phyloP scores from a whole-genome alignment of 2,797 vertebrate genomes.

The Babyrousa celebensis region DNA sequence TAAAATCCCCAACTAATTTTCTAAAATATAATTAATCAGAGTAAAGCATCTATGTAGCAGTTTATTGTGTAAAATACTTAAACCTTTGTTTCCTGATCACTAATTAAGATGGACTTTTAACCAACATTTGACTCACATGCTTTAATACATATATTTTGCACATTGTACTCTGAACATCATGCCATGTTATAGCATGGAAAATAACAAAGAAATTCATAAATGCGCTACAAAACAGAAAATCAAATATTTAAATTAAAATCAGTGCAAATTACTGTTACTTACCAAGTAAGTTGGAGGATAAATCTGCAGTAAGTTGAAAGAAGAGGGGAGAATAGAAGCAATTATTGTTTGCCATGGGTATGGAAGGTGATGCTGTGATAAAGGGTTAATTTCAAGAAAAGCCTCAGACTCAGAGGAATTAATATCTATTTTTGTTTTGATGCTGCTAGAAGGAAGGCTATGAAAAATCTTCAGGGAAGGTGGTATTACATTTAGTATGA shows the following conservation, averaged over 20 bases:
- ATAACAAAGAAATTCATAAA: background rate
- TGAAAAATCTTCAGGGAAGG: background rate
- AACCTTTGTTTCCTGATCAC: background rate
- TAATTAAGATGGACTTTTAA: background rate
- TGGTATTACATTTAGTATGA: background rate
- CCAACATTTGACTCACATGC: background rate
- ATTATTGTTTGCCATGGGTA: background rate
- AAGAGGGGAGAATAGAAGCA: background rate
- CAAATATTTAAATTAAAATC: background rate
- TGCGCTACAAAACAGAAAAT: background rate
- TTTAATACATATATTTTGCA: background rate
- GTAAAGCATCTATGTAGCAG: background rate
- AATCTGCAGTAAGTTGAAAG: background rate
- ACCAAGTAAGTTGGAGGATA: background rate
- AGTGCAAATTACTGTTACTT: background rate
- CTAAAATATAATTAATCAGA: background rate
- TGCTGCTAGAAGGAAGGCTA: background rate
- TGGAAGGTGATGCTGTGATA: background rate
- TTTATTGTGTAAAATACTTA: background rate
- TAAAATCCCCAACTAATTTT: background rate
- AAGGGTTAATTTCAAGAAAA: background rate
- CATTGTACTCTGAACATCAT: no score
- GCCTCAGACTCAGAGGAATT: background rate
- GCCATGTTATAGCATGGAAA: background rate
- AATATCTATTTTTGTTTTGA: background rate